Conservation (phyloP, 2,797 vertebrate species). For the Gallinago solitaria region DNA sequence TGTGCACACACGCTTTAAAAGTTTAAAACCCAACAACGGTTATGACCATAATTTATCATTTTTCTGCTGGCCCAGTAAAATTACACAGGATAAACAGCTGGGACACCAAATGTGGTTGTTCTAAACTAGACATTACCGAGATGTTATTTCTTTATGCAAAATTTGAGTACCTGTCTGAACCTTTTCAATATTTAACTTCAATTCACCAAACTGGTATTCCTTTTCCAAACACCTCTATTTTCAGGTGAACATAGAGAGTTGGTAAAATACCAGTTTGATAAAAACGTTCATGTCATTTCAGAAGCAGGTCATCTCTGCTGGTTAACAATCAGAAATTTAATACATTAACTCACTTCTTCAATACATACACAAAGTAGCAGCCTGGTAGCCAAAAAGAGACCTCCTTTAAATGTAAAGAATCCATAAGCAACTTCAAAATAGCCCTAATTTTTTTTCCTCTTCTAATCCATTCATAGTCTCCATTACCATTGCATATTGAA, state of each 20-base stretch:
- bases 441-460: neutral
- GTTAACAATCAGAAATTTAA: neutral
- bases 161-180: neutral
- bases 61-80: neutral
- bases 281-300: neutral
- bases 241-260: rapidly evolving
- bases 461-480: neutral
- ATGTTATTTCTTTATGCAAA: neutral
- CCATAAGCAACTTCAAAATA: neutral
- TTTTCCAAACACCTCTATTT: neutral
- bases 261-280: neutral
- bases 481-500: neutral
- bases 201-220: neutral
- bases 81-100: neutral
- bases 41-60: neutral
- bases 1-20: rapidly evolving
- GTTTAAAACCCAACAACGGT: neutral
- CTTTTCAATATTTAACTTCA: neutral
- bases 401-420: neutral
- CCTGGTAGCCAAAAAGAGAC: neutral
- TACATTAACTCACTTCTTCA: neutral
- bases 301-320: neutral
- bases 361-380: neutral
- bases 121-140: neutral
- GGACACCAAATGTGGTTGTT: neutral